Percentiles rank a stretch among this genome's conserved stretches.
phyloP scores from a whole-genome alignment of 2,888 invertebrate genomes.

The Linnaemya vulpina region DNA sequence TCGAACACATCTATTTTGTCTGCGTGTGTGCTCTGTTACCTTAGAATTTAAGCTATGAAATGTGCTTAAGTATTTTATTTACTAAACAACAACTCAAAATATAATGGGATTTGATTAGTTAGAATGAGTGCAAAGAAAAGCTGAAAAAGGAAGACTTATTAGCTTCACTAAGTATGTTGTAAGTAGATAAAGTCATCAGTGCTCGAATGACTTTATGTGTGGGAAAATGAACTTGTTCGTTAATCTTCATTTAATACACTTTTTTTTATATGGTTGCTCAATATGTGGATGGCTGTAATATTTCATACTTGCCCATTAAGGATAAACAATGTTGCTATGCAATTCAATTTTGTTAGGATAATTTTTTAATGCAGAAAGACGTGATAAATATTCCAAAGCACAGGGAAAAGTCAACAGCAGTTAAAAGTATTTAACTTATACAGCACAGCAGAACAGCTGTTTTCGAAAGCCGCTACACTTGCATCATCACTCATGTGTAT shows the following conservation, averaged over 20 bases:
- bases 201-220: constrained; percentile 15
- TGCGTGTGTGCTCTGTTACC: constrained; percentile 26
- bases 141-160: constrained; percentile 48
- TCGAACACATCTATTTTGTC: not conserved
- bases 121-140: constrained; percentile 1
- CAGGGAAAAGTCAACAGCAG: too few species aligned
- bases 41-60: constrained; percentile 52
- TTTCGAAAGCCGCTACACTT: too few species aligned
- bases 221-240: constrained; percentile 26
- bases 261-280: not conserved
- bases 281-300: too few species aligned
- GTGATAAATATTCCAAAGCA: too few species aligned
- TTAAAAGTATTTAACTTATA: too few species aligned
- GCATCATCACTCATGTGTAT: too few species aligned
- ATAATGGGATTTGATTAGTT: constrained; percentile 51
- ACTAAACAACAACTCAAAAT: constrained; percentile 37
- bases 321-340: too few species aligned
- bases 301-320: too few species aligned
- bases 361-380: too few species aligned
- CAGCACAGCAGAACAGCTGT: too few species aligned
- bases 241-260: not conserved
- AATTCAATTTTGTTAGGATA: too few species aligned
- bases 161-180: constrained; percentile 43
- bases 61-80: constrained; percentile 60
- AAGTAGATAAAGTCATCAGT: constrained; percentile 53